A percentile compares a stretch with the other conserved stretches of the same genome.
Evolutionary conservation across 2,113 vertebrate species (phyloP).

Genomic region (Phocoena sinus): DNA sequence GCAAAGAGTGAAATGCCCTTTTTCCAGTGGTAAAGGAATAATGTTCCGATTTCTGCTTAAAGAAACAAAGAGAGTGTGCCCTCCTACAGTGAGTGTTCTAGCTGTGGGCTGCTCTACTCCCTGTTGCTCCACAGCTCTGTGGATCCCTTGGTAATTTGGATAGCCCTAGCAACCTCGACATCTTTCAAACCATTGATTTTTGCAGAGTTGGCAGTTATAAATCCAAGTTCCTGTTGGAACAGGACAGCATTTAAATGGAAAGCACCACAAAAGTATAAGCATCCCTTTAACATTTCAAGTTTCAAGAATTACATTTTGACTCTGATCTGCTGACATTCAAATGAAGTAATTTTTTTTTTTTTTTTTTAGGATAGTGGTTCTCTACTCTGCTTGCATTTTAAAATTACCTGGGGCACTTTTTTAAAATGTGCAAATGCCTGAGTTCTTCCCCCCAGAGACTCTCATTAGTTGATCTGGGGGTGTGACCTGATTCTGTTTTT

Average conservation of each 20-base stretch:
- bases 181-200: not conserved
- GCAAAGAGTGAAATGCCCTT: not conserved
- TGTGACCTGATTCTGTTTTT: not conserved
- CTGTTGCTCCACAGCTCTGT: not conserved
- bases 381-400: not conserved
- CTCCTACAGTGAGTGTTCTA: not conserved
- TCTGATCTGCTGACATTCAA: not conserved
- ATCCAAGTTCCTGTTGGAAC: not conserved
- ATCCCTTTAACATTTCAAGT: not conserved
- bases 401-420: not conserved
- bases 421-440: not conserved
- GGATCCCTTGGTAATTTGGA: slow-evolving; percentile 14
- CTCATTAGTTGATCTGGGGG: not conserved
- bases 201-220: not conserved
- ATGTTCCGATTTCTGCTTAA: not conserved
- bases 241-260: not conserved
- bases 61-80: not conserved
- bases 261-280: not conserved
- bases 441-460: not conserved
- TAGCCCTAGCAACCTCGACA: not conserved
- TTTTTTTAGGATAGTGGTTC: not conserved
- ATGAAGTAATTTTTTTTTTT: not conserved
- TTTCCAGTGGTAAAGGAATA: not conserved
- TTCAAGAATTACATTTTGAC: not conserved
- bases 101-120: not conserved